Base-by-base conservation (phyloP, 1,140 invertebrate species). In the Drosophila rufa region DNA sequence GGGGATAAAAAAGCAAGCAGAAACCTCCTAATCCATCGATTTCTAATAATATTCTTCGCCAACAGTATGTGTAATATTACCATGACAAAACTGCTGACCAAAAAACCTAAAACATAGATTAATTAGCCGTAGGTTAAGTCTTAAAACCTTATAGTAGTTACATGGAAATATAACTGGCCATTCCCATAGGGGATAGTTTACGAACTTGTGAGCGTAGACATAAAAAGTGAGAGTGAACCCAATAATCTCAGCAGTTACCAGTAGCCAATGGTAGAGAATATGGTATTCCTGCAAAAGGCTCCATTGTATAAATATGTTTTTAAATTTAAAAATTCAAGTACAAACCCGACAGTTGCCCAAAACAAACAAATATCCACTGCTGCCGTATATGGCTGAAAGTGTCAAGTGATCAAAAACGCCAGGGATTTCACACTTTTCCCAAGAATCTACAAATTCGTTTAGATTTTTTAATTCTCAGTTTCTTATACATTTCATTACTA, bases 381-480 rank as follows among this genome's bases (percentile, higher is more conserved):
- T 0, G 30, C 11, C 51, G 30, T 53, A 53, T 8, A 36, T 2
- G 14, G 6, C 30, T 12, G 51, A 15, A 17, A 3, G 4, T 0
- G 0, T 0, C 30, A 53, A 19, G 12, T 9, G 1, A 14, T 0
- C 0, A 1, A 15, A 2, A 22, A 19, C 12, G 51, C 0, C 0
- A 2, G 4, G 0, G 0, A 7, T 0, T 4, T 0, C 0, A 19
- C 30, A 53, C 2, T 19, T 1, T 0, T 22, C 14, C 17, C 17
- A 55, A 55, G 33, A 55, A 38, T 55, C 51, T 36, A 19, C 2
- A 53, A 33, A 7, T 3, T 17, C 2, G 2, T 33, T 33, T 19
- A 12, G 4, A 51, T 33, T 17, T 2, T 3, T 8, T 3, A 15
- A 36, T 9, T 53, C 17, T 2, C 5, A 14, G 1, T 14, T 36